These are phyloP conservation scores for Liolophura sinensis DNA, from an alignment of 1,140 invertebrate species.

Conservation along the genomic window DNA sequence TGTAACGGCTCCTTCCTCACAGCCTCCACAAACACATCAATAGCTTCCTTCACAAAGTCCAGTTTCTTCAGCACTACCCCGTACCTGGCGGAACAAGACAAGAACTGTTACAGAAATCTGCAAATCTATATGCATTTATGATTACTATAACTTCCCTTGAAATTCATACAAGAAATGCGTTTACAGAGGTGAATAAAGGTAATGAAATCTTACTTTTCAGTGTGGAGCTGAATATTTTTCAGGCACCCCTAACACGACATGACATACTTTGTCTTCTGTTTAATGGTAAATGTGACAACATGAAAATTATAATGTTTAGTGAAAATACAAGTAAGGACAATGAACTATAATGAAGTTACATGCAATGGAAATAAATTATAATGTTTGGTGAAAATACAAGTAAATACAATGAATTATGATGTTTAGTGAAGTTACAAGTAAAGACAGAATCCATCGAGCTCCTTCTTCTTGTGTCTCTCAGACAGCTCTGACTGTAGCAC, in stretches of 20 bases:
- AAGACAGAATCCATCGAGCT: slow-evolving; percentile 83
- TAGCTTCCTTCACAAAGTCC: slow-evolving; percentile 74
- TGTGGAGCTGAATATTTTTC: no score
- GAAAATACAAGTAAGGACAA: no score
- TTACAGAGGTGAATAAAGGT: not conserved
- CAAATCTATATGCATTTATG: not conserved
- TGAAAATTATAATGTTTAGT: no score
- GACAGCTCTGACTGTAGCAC: slow-evolving; percentile 50
- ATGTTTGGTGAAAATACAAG: no score
- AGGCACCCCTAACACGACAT: no score
- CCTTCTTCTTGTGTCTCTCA: slow-evolving; percentile 47
- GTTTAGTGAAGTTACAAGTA: slow-evolving; percentile 69
- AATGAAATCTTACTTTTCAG: slow-evolving; percentile 2
- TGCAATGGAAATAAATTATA: no score
- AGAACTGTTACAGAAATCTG: not conserved
- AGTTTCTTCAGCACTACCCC: slow-evolving; percentile 89
- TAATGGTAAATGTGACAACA: no score
- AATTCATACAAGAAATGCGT: not conserved
- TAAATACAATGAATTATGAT: no score
- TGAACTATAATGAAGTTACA: no score
- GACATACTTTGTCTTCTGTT: no score
- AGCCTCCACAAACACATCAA: slow-evolving; percentile 78
- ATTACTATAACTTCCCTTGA: not conserved
- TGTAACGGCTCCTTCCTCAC: slow-evolving; percentile 78
- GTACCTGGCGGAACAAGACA: slow-evolving; percentile 58